Conservation (phyloP, 1,140 invertebrate species). For the Venustaconcha ellipsiformis region DNA sequence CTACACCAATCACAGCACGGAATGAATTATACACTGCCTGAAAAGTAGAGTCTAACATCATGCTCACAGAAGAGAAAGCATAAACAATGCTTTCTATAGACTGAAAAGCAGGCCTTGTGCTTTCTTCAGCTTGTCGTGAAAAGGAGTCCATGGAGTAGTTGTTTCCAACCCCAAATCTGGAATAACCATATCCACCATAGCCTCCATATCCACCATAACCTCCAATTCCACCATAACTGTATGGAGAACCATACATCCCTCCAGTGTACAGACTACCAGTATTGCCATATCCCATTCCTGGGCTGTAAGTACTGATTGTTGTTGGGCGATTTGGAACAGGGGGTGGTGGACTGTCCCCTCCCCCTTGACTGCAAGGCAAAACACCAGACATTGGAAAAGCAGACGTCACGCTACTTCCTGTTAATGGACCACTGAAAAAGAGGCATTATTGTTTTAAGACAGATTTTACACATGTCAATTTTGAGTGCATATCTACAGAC, state of each 20-base stretch:
- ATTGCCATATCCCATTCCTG: background rate
- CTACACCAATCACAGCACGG: constrained; percentile 92
- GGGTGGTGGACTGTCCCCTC: constrained; percentile 35
- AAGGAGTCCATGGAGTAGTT: constrained; percentile 73
- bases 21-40: constrained; percentile 95
- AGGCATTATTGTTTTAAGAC: background rate
- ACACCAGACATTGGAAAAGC: constrained; percentile 26
- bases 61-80: constrained; percentile 91
- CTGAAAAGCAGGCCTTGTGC: constrained; percentile 90
- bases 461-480: too few relatives aligned
- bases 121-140: constrained; percentile 90
- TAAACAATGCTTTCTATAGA: constrained; percentile 93
- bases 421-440: background rate
- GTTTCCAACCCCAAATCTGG: constrained; percentile 54
- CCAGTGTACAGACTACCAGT: constrained; percentile 38
- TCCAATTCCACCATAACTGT: constrained; percentile 45
- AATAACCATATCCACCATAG: constrained; percentile 55
- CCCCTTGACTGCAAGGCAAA: too few relatives aligned
- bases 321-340: constrained; percentile 50
- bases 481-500: too few relatives aligned
- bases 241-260: constrained; percentile 35
- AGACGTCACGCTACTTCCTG: constrained; percentile 14
- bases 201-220: constrained; percentile 55
- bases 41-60: constrained; percentile 97
- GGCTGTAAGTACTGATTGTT: constrained; percentile 6